Base-by-base conservation (phyloP, 2,113 vertebrate species). In the Nycticryphes semicollaris region DNA sequence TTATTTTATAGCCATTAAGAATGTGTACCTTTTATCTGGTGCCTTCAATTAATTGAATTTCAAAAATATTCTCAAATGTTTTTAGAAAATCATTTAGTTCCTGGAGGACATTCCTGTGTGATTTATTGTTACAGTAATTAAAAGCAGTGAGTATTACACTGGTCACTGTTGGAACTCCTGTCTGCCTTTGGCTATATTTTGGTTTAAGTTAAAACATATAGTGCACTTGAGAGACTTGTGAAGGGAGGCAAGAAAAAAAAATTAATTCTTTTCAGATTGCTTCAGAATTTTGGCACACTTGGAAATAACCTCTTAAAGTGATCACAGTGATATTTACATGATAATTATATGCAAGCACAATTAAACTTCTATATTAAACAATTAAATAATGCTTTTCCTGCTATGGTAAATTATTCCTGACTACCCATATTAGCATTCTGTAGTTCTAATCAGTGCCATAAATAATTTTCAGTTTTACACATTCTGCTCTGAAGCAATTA, bases 21-120 rank as follows among this genome's bases (percentile, higher is more conserved):
- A 95, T 96, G 93, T 98, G 96, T 97, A 97, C 98, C 98, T 98
- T 98, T 98, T 98, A 98, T 98, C 98, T 98, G 94, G 95, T 97
- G 97, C 98, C 97, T 98, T 97, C 98, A 97, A 98, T 98, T 98
- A 98, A 98, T 98, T 98, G 98, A 98, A 98, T 98, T 98, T 98
- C 97, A 98, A 96, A 97, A 98, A 98, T 97, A 97, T 98, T 98
- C 97, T 95, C 95, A 97, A 98, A 97, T 96, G 90, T 91, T 94
- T 97, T 96, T 93, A 96, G 97, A 97, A 98, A 97, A 97, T 94
- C 90, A 94, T 96, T 96, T 93, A 87, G 70, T 90, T 97, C 96
- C 97, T 96, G 95, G 97, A 97, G 98, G 94, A 97, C 97, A 96
- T 97, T 97, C 95, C 88, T 95, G 87, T 97, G 95, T 97, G 97